Evolutionary conservation across 2,888 invertebrate genomes (phyloP), one percentile per base, ranked within the genome.

Genomic region (Norana najaformis): DNA sequence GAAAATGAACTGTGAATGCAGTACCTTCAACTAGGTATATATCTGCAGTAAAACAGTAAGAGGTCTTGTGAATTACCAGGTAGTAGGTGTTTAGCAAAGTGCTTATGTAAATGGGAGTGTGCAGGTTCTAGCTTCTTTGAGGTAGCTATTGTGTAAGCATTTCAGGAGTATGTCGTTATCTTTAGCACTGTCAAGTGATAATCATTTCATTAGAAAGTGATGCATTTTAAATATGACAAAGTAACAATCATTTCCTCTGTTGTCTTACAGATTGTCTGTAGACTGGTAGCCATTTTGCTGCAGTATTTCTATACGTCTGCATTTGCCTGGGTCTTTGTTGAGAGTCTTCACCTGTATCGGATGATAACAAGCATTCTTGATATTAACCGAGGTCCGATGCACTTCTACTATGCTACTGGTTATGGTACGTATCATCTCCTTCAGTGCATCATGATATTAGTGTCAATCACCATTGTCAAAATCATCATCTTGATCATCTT

Each of bases 321-420:
- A 30, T 97, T 98, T 93, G 97, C 97, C 36, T 99, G 99, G 99
- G 96, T 97, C 93, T 96, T 98, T 92, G 97, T 98, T 90, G 98
- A 98, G 95, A 97, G 98, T 47, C 96, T 98, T 93, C 98, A 99
- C 95, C 96, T 98, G 90, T 97, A 98, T 94, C 96, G 99, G 88
- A 97, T 98, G 96, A 95, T 99, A 92, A 98, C 98, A 6, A 98
- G 98, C 95, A 97, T 98, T 96, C 96, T 98, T 8, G 98, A 98
- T 95, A 98, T 99, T 89, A 98, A 99, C 96, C 98, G 98, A 95
- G 98, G 98, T 11, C 97, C 97, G 69, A 97, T 98, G 97, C 96
- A 95, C 91, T 98, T 98, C 94, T 98, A 98, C 94, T 97, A 89
- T 85, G 37, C 89, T 23, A n/a, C 89, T 23, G 91, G 90, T n/a